Evolutionary conservation across 2,113 vertebrate species (phyloP).

Genomic region (Malurus melanocephalus): DNA sequence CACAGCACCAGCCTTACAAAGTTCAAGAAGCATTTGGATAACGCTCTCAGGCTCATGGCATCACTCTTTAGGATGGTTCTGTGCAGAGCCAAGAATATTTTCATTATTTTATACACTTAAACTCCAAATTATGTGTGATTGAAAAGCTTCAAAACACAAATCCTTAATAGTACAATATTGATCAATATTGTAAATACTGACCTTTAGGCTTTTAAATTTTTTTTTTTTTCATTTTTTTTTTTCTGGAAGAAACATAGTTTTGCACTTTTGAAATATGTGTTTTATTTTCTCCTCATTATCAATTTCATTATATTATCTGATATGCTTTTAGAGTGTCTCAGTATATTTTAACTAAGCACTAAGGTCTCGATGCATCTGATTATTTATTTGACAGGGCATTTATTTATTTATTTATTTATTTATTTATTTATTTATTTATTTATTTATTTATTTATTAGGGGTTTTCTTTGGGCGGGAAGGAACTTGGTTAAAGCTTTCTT

Average conservation of each 20-base stretch:
- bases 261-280: not conserved
- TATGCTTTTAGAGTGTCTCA: not conserved
- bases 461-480: not conserved
- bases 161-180: not conserved
- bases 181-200: not conserved
- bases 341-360: not conserved
- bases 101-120: not conserved
- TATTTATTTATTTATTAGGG: not conserved
- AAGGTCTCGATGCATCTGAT: not conserved
- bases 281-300: not conserved
- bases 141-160: not conserved
- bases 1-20: not conserved
- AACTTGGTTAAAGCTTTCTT: rapidly evolving
- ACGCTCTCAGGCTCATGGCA: no score
- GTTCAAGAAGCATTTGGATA: not conserved
- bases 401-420: no score
- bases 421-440: not conserved
- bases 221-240: not conserved
- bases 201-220: not conserved
- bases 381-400: not conserved
- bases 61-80: not conserved
- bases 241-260: not conserved
- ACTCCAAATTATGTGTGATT: not conserved
- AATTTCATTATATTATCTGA: not conserved
- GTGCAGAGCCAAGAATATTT: not conserved